Evolutionary conservation across 53 echinoderm and acorn worm genomes (phyloP).

Genomic region (Actinopyga echinites): DNA sequence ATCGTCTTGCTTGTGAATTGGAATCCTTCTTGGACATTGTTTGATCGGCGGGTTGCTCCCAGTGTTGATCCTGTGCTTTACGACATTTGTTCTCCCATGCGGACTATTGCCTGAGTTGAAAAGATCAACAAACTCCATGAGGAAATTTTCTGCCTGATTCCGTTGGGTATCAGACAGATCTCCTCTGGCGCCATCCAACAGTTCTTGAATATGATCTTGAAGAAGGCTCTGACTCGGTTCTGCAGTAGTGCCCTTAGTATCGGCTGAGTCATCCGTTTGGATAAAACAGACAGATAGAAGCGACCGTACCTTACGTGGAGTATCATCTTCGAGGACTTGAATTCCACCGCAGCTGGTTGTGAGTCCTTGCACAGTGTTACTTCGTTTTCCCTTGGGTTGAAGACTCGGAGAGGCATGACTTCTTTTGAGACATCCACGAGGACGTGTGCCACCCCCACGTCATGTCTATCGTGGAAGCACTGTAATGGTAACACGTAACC

Average conservation of each 20-base stretch:
- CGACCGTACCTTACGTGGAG: background rate
- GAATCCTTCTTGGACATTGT: too few species aligned
- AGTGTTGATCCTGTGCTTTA: too few species aligned
- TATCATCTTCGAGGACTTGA: too few species aligned
- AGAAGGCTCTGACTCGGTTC: background rate
- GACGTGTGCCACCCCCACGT: background rate
- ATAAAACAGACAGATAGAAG: background rate
- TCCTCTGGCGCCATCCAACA: background rate
- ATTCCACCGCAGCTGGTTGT: background rate
- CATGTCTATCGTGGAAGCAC: background rate
- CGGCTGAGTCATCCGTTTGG: background rate
- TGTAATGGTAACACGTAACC: background rate
- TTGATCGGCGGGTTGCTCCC: too few species aligned
- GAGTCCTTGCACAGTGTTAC: slow-evolving; percentile 7
- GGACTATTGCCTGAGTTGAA: background rate
- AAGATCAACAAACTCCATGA: background rate
- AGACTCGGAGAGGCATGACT: background rate
- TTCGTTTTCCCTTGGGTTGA: background rate
- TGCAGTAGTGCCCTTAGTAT: background rate
- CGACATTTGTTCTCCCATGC: too few species aligned
- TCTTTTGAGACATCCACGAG: background rate
- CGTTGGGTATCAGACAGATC: too few species aligned
- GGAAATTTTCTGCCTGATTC: background rate
- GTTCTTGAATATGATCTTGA: slow-evolving; percentile 3
- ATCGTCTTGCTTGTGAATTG: too few species aligned